Evolutionary conservation across 2,888 invertebrate genomes (phyloP), one percentile per base, ranked within the genome.

Genomic region (Drosophila mulleri): DNA sequence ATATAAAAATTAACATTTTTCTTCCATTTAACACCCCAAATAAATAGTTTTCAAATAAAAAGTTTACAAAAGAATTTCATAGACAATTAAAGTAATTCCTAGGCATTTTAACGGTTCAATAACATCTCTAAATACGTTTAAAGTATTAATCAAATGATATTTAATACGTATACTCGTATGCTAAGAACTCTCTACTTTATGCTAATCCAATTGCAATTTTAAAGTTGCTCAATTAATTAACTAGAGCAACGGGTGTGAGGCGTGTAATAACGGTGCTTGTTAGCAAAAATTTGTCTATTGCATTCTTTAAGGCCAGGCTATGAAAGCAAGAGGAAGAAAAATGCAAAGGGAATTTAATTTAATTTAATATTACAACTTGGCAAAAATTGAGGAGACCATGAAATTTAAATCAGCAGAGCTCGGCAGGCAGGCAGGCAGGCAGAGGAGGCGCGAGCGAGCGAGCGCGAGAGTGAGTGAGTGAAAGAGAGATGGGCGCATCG

Each of bases 321-420:
- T 18, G 20, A 18, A 12, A 29, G 7, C 23, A 29, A 23, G 20
- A 35, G 32, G 48, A 6, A 11, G 32, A 66, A 63, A 74, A 77
- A 75, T 80, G 77, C 65, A 72, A 77, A 68, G 78, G 74, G 79
- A 77, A 81, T 75, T 83, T 81, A 83, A 89, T 87, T 89, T 74
- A 76, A 83, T 88, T 80, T 83, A 83, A 72, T 79, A 78, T 82
- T 74, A 80, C 76, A 80, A 83, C 71, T 83, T 79, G 72, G 78
- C 75, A 50, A 75, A 79, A 79, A 84, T 84, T 80, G 85, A 80
- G 72, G 85, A 88, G 88, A 80, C 88, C 84, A 83, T 85, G 89
- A 85, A 85, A 85, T 88, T 85, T 80, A 85, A 88, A 88, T 88
- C 87, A 86, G 71, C 79, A 67, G 44, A 58, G 35, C 45, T 57